Evolutionary conservation across 53 echinoderm and acorn worm genomes (phyloP), one percentile per base, ranked within the genome.

Genomic region (Hippasteria phrygiana): DNA sequence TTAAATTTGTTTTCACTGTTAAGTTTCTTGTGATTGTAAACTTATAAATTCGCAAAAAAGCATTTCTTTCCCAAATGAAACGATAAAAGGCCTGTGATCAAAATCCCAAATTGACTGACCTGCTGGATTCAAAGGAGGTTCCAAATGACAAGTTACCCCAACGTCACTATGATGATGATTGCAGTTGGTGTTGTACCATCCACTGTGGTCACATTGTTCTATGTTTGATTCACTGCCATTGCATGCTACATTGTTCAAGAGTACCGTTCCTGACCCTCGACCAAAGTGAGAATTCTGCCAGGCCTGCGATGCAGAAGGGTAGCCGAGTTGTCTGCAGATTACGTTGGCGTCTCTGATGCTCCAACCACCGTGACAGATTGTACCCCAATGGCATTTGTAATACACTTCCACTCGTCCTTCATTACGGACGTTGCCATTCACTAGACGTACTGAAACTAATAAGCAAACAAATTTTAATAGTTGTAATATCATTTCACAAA

Each of bases 341-440:
- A 59, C 59, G 26, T 8, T 59, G 59, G 59, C 59, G 7, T 59
- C 59, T 24, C 59, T 59, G 27, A 0, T 59, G 20, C 59, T 59
- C 59, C 59, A 59, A 9, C 59, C 59, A 18, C 4, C 0, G 20
- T 59, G 59, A 24, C 59, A 59, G 26, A 59, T 59, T 18, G 59
- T 59, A 8, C 59, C 59, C 59, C 59, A 59, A 0, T 59, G 59
- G 59, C 26, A 8, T 59, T 59, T 22, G 59, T 59, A 59, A 26
- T 8, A 59, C 1, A 71, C 38, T 71, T 39, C 38, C 18, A 71
- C 71, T 34, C 71, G 36, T 13, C 71, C 71, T 71, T 71, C 71
- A 22, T 39, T 38, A 39, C 37, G 33, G 13, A 18, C 38, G 41
- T 71, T 71, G 0, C 71, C 71, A 34, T 71, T 71, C 71, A 71